Evolutionary conservation across 2,888 invertebrate genomes (phyloP).

Genomic region (Biston betularia): DNA sequence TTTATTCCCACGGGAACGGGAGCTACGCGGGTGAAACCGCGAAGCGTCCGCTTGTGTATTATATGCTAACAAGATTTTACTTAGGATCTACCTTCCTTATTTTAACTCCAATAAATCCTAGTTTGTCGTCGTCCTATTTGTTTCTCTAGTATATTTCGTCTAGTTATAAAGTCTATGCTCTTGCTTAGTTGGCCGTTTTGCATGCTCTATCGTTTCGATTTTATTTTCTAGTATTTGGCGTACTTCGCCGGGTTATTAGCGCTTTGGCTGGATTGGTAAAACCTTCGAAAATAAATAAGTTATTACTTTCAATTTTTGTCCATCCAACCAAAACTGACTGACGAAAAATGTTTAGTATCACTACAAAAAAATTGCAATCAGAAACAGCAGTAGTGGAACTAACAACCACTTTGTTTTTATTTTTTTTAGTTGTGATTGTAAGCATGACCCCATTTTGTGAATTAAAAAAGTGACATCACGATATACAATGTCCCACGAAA

Average conservation of each 20-base stretch:
- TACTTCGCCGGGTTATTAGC: not conserved
- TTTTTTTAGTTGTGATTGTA: conserved; percentile 23
- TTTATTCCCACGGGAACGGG: no score
- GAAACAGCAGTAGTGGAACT: conserved; percentile 32
- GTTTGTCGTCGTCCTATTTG: no score
- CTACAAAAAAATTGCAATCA: conserved; percentile 36
- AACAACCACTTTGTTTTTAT: conserved; percentile 34
- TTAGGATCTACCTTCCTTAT: not conserved
- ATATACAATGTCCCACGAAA: conserved; percentile 33
- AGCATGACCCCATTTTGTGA: conserved; percentile 38
- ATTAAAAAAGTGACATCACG: conserved; percentile 40
- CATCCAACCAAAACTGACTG: conserved; percentile 39
- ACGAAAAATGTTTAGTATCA: conserved; percentile 32
- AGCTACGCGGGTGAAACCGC: no score
- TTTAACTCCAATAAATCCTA: no score
- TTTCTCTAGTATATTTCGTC: no score
- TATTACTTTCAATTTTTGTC: conserved; percentile 19
- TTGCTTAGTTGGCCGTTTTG: no score
- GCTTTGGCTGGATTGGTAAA: not conserved
- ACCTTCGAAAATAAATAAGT: not conserved
- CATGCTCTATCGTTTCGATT: not conserved
- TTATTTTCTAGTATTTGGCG: not conserved
- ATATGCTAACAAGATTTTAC: not conserved
- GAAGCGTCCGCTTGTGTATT: no score
- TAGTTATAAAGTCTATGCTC: no score